Base-by-base conservation (phyloP, 2,113 vertebrate genomes). In the Genyomyrus donnyi region DNA sequence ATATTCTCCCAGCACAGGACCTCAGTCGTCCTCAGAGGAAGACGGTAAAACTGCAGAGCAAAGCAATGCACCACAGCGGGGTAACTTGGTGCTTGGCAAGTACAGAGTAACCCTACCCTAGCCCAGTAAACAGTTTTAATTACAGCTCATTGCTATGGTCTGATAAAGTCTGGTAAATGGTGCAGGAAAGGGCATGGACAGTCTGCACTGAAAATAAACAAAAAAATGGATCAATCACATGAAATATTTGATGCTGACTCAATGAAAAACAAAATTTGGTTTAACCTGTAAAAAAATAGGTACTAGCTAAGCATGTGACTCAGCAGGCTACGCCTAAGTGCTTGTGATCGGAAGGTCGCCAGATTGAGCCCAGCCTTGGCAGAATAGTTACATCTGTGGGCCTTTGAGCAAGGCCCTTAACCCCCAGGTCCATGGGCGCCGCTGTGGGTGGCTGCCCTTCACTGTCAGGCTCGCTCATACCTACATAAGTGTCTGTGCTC, bases 1-100 rank as follows among this genome's bases (percentile, higher is more conserved):
- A 99, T 96, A 93, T 96, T 97, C 93, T 98, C 96, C 98, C 98
- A 99, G 89, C 96, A 94, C n/a, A 98, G 93, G 70, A 91, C 94
- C 90, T 96, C 95, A 15, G 95, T 93, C 52, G 94, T 94, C 92
- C 96, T 96, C 90, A 97, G 96, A 84, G 97, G 95, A 88, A 99
- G 93, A 93, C 97, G 97, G 93, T 98, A 99, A 92, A 99, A 97
- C 98, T 99, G 93, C 35, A 93, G 90, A 17, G 84, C 15, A 85
- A 46, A 35, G 13, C 39, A 53, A 11, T 87, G 53, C 35, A 45
- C 42, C 35, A 45, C 17, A 21, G 31, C 6, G 39, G 70, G 13
- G 15, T 80, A 5, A 80, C 70, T 39, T 77, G 66, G 62, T 70
- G 56, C 8, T 62, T 62, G 21, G 24, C 56, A n/a, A 62, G 31